A percentile compares a stretch with the other conserved stretches of the same genome.
Evolutionary conservation across 2,888 invertebrate species (phyloP).

Genomic region (Germaria angustata): DNA sequence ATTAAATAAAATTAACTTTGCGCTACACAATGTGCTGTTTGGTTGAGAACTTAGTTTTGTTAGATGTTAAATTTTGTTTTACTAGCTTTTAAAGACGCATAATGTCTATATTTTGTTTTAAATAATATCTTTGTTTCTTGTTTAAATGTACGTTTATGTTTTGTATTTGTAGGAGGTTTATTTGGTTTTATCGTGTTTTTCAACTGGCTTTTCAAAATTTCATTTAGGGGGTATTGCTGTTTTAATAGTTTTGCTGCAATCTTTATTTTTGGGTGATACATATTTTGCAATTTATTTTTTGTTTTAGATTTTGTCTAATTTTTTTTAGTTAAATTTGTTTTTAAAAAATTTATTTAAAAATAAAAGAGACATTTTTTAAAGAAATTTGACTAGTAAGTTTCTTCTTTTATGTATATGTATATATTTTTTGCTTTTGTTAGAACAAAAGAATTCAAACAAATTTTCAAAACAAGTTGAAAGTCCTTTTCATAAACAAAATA

Average conservation of each 20-base stretch:
- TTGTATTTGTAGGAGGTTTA: constrained; percentile 58
- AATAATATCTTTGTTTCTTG: constrained; percentile 10
- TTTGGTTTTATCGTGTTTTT: constrained; percentile 51
- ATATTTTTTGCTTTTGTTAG: constrained; percentile 32
- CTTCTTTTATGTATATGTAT: constrained; percentile 7
- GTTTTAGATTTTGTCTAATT: constrained; percentile 52
- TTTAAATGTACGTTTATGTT: constrained; percentile 35
- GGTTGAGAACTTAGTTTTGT: constrained; percentile 43
- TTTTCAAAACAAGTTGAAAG: constrained; percentile 13
- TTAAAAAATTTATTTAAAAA: constrained; percentile 63
- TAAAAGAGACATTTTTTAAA: constrained; percentile 43
- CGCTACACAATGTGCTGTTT: constrained; percentile 60
- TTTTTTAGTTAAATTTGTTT: constrained; percentile 64
- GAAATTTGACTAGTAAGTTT: constrained; percentile 64
- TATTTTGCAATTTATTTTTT: constrained; percentile 21
- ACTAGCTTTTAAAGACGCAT: constrained; percentile 58
- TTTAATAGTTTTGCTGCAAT: background rate
- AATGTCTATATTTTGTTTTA: constrained; percentile 43
- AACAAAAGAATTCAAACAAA: constrained; percentile 2
- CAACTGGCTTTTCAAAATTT: constrained; percentile 17
- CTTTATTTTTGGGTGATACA: background rate
- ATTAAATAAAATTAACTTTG: constrained; percentile 37
- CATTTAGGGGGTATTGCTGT: background rate
- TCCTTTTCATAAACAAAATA: constrained; percentile 21
- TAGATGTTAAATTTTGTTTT: constrained; percentile 37